These are phyloP conservation scores for Glossophaga mutica DNA, from an alignment of 2,797 vertebrate genomes.

Conservation along the genomic window DNA sequence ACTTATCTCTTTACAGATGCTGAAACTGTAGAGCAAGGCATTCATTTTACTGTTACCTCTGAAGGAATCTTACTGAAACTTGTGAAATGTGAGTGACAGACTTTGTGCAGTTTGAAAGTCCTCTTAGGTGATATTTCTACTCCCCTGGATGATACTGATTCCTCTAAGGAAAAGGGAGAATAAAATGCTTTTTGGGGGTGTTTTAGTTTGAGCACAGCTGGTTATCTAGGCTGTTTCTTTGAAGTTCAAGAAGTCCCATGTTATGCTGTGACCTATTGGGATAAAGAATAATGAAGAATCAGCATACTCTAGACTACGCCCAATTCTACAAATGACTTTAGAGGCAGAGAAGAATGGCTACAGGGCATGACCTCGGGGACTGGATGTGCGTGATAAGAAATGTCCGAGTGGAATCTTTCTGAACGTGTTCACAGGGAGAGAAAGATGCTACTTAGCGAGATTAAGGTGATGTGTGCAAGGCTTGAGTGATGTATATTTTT, in stretches of 20 bases:
- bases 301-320: slow-evolving; percentile 57
- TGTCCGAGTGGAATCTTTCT: background rate
- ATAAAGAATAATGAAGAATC: slow-evolving; percentile 65
- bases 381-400: slow-evolving; percentile 66
- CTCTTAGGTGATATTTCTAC: background rate
- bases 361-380: slow-evolving; percentile 25
- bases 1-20: slow-evolving; percentile 5
- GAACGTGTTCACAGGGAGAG: background rate
- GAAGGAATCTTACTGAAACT: slow-evolving; percentile 17
- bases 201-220: slow-evolving; percentile 53
- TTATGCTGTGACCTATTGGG: slow-evolving; percentile 59
- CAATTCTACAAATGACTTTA: slow-evolving; percentile 56
- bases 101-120: slow-evolving; percentile 25
- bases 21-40: background rate
- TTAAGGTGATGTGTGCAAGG: background rate
- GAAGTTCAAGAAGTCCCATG: slow-evolving; percentile 63
- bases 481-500: background rate
- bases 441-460: background rate
- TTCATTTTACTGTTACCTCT: background rate
- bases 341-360: slow-evolving; percentile 53
- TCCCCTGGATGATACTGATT: background rate
- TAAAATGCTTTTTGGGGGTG: slow-evolving; percentile 53
- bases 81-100: slow-evolving; percentile 26
- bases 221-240: slow-evolving; percentile 47
- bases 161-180: background rate